Conservation (phyloP, 1,140 invertebrate genomes). For the Drosophila ananassae region DNA sequence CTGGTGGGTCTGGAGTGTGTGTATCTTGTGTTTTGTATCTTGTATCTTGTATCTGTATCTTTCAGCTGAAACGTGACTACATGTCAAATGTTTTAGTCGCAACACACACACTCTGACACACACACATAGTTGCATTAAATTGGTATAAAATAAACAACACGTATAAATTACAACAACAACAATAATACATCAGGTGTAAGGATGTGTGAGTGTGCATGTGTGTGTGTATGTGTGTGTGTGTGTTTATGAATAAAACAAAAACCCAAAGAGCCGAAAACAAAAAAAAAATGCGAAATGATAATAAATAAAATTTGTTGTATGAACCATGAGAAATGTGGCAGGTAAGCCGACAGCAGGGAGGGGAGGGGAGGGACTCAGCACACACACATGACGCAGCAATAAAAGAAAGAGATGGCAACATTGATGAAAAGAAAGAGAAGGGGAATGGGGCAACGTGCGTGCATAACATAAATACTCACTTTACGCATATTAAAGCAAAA, state of each 20-base stretch:
- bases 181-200: conserved; percentile 24
- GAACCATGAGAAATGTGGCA: conserved; percentile 56
- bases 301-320: conserved; percentile 47
- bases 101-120: conserved; percentile 13
- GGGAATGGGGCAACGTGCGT: conserved; percentile 14
- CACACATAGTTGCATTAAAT: conserved; percentile 72
- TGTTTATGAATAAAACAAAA: conserved; percentile 68
- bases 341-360: conserved; percentile 31
- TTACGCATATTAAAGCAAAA: conserved; percentile 50
- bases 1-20: conserved; percentile 11
- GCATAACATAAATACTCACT: conserved; percentile 61
- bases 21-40: conserved; percentile 1
- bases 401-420: conserved; percentile 19
- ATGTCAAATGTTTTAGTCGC: conserved; percentile 49
- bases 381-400: conserved; percentile 29
- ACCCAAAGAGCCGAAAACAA: conserved; percentile 19
- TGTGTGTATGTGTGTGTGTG: conserved; percentile 1
- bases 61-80: conserved; percentile 44
- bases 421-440: conserved; percentile 4
- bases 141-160: conserved; percentile 80
- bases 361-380: background rate
- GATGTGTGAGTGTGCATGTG: conserved; percentile 2
- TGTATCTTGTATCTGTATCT: conserved; percentile 16
- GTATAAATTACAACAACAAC: conserved; percentile 71
- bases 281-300: conserved; percentile 36